phyloP scores from a whole-genome alignment of 1,140 invertebrate species.

The Drosophila fuyamai region DNA sequence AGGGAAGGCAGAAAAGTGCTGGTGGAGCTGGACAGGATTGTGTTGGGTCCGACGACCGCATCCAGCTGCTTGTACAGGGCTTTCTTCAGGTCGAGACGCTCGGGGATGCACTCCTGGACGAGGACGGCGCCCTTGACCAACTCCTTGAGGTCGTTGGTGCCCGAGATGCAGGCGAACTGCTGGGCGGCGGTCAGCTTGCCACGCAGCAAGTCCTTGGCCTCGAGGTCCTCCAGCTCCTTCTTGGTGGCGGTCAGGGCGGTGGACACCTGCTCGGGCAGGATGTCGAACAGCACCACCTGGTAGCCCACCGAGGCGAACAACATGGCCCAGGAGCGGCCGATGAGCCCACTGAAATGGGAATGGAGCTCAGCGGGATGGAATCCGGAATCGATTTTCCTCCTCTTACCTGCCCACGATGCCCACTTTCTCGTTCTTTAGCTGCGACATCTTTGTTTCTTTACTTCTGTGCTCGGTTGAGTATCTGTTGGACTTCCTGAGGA shows the following conservation, averaged over 20 bases:
- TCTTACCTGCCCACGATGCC: slow-evolving; percentile 88
- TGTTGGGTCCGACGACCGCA: slow-evolving; percentile 88
- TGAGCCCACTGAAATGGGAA: slow-evolving; percentile 89
- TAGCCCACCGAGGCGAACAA: slow-evolving; percentile 97
- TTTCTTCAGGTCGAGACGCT: slow-evolving; percentile 93
- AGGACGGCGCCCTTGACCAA: slow-evolving; percentile 90
- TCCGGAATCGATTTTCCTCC: slow-evolving; percentile 20
- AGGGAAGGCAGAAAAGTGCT: slow-evolving; percentile 95
- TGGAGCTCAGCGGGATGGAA: neutral
- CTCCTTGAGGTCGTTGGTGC: slow-evolving; percentile 88
- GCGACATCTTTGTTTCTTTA: slow-evolving; percentile 48
- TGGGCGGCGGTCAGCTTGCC: slow-evolving; percentile 90
- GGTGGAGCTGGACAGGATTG: slow-evolving; percentile 95
- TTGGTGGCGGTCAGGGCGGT: slow-evolving; percentile 91
- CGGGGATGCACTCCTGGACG: slow-evolving; percentile 96
- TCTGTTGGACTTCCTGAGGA: neutral
- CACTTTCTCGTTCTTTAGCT: slow-evolving; percentile 86
- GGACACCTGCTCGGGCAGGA: slow-evolving; percentile 90
- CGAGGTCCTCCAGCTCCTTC: slow-evolving; percentile 89
- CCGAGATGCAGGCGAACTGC: slow-evolving; percentile 92
- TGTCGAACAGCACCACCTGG: slow-evolving; percentile 93
- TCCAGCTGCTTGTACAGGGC: slow-evolving; percentile 93
- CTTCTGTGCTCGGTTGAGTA: neutral
- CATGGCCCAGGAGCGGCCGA: slow-evolving; percentile 98
- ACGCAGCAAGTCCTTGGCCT: slow-evolving; percentile 89